Conservation (phyloP, 2,113 vertebrate species). For the Panurus biarmicus region DNA sequence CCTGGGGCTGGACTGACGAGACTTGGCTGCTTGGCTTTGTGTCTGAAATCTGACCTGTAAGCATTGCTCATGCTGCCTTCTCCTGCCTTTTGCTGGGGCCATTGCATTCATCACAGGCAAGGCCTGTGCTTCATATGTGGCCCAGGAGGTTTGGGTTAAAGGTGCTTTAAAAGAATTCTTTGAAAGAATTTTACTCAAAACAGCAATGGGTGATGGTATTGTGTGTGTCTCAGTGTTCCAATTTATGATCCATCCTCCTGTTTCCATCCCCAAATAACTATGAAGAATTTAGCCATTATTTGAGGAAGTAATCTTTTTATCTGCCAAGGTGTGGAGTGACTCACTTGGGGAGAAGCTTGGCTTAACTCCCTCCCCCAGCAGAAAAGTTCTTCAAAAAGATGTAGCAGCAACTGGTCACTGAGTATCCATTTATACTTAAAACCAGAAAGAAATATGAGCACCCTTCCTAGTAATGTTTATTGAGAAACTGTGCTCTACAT, state of each 20-base stretch:
- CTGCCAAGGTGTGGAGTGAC: not conserved
- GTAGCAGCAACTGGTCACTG: rapidly evolving
- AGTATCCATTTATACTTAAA: not conserved
- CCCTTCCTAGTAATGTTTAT: not conserved
- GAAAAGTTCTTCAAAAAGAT: not conserved
- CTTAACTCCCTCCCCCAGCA: not conserved
- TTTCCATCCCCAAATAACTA: not conserved
- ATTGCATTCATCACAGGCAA: not conserved
- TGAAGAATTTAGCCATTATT: not conserved
- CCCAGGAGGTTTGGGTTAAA: not conserved
- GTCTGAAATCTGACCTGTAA: not conserved
- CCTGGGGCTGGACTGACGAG: not conserved
- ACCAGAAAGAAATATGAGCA: not conserved
- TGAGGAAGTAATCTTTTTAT: not conserved
- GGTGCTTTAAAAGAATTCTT: not conserved
- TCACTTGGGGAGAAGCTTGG: not conserved
- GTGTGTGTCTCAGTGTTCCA: not conserved
- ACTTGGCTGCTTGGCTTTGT: not conserved
- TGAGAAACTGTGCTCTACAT: not conserved
- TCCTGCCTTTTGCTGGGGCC: not conserved
- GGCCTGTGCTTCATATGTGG: not conserved
- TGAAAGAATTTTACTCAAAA: not conserved
- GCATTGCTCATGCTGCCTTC: not conserved
- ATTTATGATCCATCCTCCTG: not conserved
- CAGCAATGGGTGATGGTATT: not conserved